Evolutionary conservation across 2,797 vertebrate genomes (phyloP), one percentile per base, ranked within the genome.

Genomic region (Channallabes apus): DNA sequence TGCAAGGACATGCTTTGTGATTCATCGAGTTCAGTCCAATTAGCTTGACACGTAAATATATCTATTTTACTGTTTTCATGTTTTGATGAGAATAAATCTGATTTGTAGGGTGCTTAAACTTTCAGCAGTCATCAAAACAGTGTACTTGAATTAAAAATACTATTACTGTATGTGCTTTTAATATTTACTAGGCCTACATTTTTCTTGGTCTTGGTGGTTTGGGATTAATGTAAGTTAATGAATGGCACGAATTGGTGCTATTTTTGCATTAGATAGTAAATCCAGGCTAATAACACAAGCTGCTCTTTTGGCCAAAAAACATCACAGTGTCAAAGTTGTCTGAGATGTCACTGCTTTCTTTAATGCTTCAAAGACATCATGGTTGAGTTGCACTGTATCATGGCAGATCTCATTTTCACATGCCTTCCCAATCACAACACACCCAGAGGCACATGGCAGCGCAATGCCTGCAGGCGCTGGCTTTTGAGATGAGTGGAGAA

Each of bases 401-500:
- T 83, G 83, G 84, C 88, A 89, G 88, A 83, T 86, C 90, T 88
- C 87, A 90, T 91, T 89, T 92, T 92, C 90, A 91, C 91, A 91
- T 90, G 89, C 88, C 87, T 89, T 91, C 90, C 90, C 89, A 85
- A 90, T 93, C 92, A 92, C 92, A 92, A 88, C 92, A 93, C 69
- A 75, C 89, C 92, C 90, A 91, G 89, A 89, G 89, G 93, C 93
- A 93, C 94, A 93, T 93, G 93, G 91, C 91, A 90, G 90, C 92
- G 90, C 89, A 90, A 87, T 90, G 90, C 89, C 94, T 84, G 84
- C 91, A 91, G 92, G 92, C 91, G 38, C 93, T 93, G 90, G 90
- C 91, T 93, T 93, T 92, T 94, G 91, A 94, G 92, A 92, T 91
- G 90, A 93, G 91, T 90, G 89, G 87, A 91, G 91, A 93, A 92